A percentile compares a stretch with the other conserved stretches of the same genome.
phyloP scores from a whole-genome alignment of 1,140 invertebrate genomes.

The Brachionus paranguensis region DNA sequence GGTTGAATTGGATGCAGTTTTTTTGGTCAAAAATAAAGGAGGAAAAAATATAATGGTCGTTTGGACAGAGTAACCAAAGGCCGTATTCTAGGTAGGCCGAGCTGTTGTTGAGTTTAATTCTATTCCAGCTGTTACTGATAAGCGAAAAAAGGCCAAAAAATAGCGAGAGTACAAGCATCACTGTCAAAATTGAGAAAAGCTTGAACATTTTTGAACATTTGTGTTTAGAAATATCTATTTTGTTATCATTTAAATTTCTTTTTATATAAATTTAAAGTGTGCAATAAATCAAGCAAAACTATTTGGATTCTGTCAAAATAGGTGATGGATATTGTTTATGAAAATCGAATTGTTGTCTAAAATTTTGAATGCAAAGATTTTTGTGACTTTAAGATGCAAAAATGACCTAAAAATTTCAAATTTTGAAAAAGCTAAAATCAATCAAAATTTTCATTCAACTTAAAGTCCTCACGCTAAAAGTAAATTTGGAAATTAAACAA shows the following conservation, averaged over 20 bases:
- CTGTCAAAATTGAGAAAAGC: background rate
- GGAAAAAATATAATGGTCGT: background rate
- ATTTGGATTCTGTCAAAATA: background rate
- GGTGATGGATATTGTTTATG: background rate
- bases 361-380: background rate
- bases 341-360: background rate
- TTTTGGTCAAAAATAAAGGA: background rate
- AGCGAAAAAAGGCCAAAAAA: background rate
- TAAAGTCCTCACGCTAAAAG: background rate
- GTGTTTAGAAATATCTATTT: background rate
- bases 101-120: background rate
- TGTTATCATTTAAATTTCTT: background rate
- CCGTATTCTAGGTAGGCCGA: background rate
- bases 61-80: background rate
- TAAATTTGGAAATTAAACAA: background rate
- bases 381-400: background rate
- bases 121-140: background rate
- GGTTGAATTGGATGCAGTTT: background rate
- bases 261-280: background rate
- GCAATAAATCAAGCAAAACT: conserved; percentile 8
- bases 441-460: background rate
- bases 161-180: background rate
- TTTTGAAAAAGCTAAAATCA: background rate
- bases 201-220: conserved; percentile 1
- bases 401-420: background rate